These are phyloP conservation scores for Cotesia vestalis DNA, from an alignment of 1,140 invertebrate species.

Conservation along the genomic window DNA sequence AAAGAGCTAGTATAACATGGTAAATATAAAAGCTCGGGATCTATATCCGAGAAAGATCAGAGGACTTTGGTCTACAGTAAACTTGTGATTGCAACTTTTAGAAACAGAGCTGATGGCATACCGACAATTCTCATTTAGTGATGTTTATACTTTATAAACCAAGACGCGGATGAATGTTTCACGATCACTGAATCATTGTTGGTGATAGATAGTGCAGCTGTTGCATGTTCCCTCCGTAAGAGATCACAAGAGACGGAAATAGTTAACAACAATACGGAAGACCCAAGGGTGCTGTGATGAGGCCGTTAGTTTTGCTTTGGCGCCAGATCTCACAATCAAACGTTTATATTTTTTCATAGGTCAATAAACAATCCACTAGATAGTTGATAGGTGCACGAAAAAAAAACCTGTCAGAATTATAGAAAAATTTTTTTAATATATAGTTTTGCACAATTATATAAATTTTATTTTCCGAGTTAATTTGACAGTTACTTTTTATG, in stretches of 20 bases:
- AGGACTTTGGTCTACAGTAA: slow-evolving; percentile 22
- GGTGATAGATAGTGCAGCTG: slow-evolving; percentile 64
- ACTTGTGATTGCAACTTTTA: neutral
- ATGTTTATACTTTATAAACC: slow-evolving; percentile 56
- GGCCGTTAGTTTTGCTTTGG: slow-evolving; percentile 2
- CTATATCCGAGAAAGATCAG: slow-evolving; percentile 14
- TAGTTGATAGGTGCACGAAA: neutral
- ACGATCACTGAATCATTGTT: slow-evolving; percentile 64
- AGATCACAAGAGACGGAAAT: slow-evolving; percentile 63
- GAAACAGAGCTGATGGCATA: neutral
- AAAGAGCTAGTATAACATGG: slow-evolving; percentile 13
- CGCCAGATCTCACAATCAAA: slow-evolving; percentile 6
- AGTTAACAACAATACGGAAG: slow-evolving; percentile 56
- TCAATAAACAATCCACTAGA: neutral
- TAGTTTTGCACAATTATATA: too few relatives aligned
- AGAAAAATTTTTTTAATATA: too few relatives aligned
- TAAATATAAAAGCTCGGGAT: neutral
- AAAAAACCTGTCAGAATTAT: too few relatives aligned
- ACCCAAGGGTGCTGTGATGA: neutral
- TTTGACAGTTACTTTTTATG: too few relatives aligned
- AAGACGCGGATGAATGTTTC: slow-evolving; percentile 45
- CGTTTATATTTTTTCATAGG: neutral
- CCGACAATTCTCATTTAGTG: slow-evolving; percentile 27
- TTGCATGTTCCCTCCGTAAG: slow-evolving; percentile 40
- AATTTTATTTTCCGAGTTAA: too few relatives aligned